Conservation (phyloP, 2,888 invertebrate genomes). For the Lochmaea crataegi region DNA sequence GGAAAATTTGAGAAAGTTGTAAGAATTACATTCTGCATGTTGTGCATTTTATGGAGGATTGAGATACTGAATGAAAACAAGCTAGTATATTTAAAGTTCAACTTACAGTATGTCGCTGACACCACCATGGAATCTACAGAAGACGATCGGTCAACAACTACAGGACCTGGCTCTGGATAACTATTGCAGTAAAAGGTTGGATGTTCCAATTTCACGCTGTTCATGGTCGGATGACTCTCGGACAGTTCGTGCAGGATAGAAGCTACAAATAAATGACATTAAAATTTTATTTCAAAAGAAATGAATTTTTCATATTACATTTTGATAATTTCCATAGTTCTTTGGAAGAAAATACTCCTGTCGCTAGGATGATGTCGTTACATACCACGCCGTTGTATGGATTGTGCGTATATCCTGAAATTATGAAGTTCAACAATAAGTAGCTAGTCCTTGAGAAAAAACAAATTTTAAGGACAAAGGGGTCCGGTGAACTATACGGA, state of each 20-base stretch:
- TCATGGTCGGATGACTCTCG: constrained; percentile 74
- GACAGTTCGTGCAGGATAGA: constrained; percentile 94
- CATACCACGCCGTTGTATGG: constrained; percentile 98
- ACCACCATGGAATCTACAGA: constrained; percentile 74
- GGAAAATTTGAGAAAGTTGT: neutral
- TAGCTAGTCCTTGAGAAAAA: neutral
- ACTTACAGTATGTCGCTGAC: constrained; percentile 83
- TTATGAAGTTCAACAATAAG: constrained; percentile 34
- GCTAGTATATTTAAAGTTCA: neutral
- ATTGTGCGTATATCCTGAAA: constrained; percentile 88
- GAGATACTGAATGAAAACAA: too few relatives aligned
- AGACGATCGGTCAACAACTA: constrained; percentile 65
- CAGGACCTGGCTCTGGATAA: constrained; percentile 78
- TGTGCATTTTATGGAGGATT: neutral
- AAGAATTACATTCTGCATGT: too few relatives aligned
- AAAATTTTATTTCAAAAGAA: constrained; percentile 27
- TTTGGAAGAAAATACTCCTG: constrained; percentile 99
- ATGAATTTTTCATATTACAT: constrained; percentile 63
- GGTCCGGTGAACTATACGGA: neutral
- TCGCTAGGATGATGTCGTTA: constrained; percentile 99
- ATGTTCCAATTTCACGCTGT: constrained; percentile 85
- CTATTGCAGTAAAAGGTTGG: constrained; percentile 85
- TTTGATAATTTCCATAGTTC: constrained; percentile 99
- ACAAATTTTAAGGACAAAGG: neutral
- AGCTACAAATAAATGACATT: constrained; percentile 69